Base-by-base conservation (phyloP, 2,797 vertebrate species). In the Hyperoplus immaculatus region DNA sequence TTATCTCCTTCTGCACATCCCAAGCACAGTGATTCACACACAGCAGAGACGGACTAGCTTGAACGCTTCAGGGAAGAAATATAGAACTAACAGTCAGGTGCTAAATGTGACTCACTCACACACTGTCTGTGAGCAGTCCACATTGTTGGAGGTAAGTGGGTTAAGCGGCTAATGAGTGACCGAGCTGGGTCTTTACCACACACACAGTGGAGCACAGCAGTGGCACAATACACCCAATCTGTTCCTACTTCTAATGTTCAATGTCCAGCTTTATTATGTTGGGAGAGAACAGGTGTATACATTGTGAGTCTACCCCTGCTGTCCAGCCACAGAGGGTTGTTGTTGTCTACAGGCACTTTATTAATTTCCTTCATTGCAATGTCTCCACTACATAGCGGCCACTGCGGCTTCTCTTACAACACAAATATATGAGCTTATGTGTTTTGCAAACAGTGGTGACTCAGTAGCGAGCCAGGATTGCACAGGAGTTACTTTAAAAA, bases 71-170 rank as follows among this genome's bases (percentile, higher is more conserved):
- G 61, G 55, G 47, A 55, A 63, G 38, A 76, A 76, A 84, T 83
- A 79, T 3, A 82, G 68, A 77, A 53, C 46, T 65, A 75, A 81
- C 55, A 81, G 87, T 92, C 91, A 92, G 80, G 84, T 87, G 89
- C 78, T 81, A 9, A 74, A 80, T 88, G 80, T 92, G 89, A 88
- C 50, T 90, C 84, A 91, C 68, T 46, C 50, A 79, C 82, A 80
- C 68, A 76, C 78, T 36, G 75, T 70, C 66, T 81, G 64, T 75
- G 79, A 87, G 75, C 70, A 63, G 62, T 57, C 69, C 75, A 79
- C 77, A 86, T 74, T 87, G 83, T 89, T 81, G 77, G 61, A 1
- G 8, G 58, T 88, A 92, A 92, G 85, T 90, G 84, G 93, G 89
- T 90, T 90, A 91, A 93, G 83, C 87, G 36, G 70, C 85, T 88